phyloP scores from a whole-genome alignment of 2,888 invertebrate species.

The Pteria penguin region DNA sequence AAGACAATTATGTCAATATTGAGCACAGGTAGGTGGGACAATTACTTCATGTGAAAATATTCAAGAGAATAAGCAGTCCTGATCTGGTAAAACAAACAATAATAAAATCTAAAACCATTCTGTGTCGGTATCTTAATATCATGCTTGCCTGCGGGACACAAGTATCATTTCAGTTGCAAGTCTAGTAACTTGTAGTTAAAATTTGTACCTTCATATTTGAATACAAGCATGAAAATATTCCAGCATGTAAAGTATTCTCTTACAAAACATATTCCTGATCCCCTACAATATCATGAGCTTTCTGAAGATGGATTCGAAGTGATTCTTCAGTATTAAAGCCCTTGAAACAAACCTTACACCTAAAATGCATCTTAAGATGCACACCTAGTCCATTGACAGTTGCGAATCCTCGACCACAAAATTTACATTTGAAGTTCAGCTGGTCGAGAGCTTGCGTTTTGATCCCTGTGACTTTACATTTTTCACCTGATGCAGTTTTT shows the following conservation, averaged over 20 bases:
- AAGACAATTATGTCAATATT: too few relatives aligned
- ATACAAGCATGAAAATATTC: too few relatives aligned
- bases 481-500: neutral
- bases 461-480: conserved; percentile 42
- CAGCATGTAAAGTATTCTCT: neutral
- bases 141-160: too few relatives aligned
- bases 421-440: conserved; percentile 42
- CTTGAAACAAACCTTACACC: conserved; percentile 41
- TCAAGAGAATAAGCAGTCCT: too few relatives aligned
- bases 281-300: conserved; percentile 39
- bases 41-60: too few relatives aligned
- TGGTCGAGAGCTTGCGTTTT: conserved; percentile 37
- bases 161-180: too few relatives aligned
- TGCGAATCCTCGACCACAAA: conserved; percentile 44
- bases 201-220: too few relatives aligned
- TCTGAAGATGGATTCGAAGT: conserved; percentile 37
- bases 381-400: conserved; percentile 44
- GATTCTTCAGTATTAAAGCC: conserved; percentile 45
- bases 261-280: conserved; percentile 45
- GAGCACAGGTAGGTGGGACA: too few relatives aligned
- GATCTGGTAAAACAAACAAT: too few relatives aligned
- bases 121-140: too few relatives aligned
- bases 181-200: too few relatives aligned
- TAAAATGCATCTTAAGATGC: conserved; percentile 47
- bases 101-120: too few relatives aligned